Conservation (phyloP, 2,797 vertebrate genomes). For the Clangula hyemalis region DNA sequence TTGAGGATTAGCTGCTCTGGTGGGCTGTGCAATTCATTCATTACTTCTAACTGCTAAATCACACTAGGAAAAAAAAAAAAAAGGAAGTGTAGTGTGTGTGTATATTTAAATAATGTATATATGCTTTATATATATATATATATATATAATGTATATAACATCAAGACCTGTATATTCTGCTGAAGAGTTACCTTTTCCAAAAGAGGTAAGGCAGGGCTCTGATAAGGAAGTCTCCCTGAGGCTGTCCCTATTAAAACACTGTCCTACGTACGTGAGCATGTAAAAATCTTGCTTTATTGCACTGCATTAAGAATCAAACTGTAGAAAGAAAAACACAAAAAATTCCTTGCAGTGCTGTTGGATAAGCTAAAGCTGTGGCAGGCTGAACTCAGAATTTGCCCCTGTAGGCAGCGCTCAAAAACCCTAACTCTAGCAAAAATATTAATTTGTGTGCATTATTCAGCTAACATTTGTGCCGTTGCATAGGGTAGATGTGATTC, state of each 20-base stretch:
- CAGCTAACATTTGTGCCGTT: not conserved
- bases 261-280: not conserved
- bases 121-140: not conserved
- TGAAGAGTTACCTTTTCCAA: not conserved
- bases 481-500: not conserved
- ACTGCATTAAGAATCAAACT: not conserved
- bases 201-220: not conserved
- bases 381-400: not conserved
- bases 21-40: not conserved
- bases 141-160: not conserved
- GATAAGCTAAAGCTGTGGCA: not conserved
- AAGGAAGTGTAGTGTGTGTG: not conserved
- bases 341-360: not conserved
- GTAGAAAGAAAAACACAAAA: not conserved
- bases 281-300: not conserved
- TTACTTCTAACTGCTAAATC: not conserved
- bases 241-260: not conserved
- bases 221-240: not conserved
- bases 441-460: not conserved
- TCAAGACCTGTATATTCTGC: not conserved
- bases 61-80: not conserved
- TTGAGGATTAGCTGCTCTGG: not conserved
- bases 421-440: not conserved
- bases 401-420: not conserved
- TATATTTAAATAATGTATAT: not conserved